Conservation (phyloP, 2,797 vertebrate genomes). For the Corythornis leucogaster region DNA sequence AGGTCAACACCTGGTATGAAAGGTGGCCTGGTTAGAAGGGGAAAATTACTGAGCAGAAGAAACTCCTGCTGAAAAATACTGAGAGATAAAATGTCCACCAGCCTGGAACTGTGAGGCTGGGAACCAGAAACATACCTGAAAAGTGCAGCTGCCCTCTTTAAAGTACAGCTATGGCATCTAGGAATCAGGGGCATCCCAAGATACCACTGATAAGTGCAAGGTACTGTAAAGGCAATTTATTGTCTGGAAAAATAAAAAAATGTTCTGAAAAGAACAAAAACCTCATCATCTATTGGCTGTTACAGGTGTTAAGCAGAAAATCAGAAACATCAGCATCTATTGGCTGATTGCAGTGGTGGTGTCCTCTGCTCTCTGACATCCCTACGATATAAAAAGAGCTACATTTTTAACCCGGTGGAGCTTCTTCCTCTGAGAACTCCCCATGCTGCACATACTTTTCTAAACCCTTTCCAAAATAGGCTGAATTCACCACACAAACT, state of each 20-base stretch:
- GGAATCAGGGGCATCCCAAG: background rate
- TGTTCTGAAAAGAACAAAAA: background rate
- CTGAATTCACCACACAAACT: background rate
- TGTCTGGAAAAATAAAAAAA: background rate
- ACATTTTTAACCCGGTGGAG: background rate
- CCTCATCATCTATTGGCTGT: background rate
- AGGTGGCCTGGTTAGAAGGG: background rate
- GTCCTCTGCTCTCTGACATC: background rate
- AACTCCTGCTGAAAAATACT: background rate
- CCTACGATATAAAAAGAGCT: background rate
- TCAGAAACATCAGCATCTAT: background rate
- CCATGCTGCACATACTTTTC: background rate
- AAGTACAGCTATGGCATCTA: background rate
- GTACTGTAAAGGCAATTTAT: background rate
- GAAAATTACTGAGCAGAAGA: background rate
- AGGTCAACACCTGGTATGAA: background rate
- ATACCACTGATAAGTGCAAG: background rate
- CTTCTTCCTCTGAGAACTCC: background rate
- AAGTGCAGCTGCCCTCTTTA: background rate
- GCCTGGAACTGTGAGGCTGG: background rate
- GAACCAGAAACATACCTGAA: background rate
- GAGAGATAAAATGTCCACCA: background rate
- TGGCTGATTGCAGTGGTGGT: background rate
- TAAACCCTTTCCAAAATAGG: background rate
- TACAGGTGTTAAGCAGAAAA: background rate